A percentile compares a stretch with the other conserved stretches of the same genome.
Conservation (phyloP, 2,797 vertebrate species). For the Falco biarmicus region DNA sequence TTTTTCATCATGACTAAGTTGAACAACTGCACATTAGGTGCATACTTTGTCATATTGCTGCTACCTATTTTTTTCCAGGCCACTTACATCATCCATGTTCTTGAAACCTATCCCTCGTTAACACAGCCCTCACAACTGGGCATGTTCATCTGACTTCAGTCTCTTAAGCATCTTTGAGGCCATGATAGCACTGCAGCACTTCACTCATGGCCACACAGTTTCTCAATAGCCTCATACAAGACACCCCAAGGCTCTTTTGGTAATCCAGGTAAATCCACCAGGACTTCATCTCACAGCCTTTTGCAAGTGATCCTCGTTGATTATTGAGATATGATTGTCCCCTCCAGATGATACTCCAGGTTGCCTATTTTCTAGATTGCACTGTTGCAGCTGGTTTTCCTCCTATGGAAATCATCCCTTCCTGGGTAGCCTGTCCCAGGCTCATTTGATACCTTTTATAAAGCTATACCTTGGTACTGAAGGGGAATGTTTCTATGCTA, state of each 20-base stretch:
- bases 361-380: neutral
- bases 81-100: too few relatives aligned
- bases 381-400: neutral
- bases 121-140: rapidly evolving
- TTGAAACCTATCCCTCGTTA: rapidly evolving
- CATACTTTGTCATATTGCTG: neutral
- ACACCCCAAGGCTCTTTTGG: neutral
- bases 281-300: neutral
- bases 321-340: neutral
- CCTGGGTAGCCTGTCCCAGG: neutral
- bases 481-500: neutral
- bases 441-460: neutral
- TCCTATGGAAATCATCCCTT: neutral
- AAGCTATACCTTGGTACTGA: neutral
- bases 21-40: neutral
- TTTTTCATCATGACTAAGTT: neutral
- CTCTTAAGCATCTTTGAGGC: neutral
- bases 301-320: neutral
- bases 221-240: rapidly evolving
- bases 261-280: neutral
- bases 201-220: neutral
- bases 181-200: neutral
- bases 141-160: rapidly evolving
- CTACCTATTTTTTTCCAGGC: neutral
- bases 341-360: neutral